Evolutionary conservation across 1,140 invertebrate species (phyloP), one percentile per base, ranked within the genome.

Genomic region (Polypedilum pembai): DNA sequence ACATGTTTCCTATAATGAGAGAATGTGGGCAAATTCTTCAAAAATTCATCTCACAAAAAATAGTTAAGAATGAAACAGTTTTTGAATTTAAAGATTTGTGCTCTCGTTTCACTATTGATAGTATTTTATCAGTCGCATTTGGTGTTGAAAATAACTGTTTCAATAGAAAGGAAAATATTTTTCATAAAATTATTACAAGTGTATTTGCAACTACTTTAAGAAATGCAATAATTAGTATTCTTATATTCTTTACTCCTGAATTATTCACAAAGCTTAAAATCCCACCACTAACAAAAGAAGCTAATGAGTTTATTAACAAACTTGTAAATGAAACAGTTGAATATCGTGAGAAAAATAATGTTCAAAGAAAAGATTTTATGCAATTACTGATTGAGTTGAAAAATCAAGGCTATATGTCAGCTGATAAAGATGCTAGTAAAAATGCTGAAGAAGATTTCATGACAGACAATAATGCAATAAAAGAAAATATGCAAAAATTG

Each of bases 1-100:
- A 79, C 17, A 85, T 86, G 83, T 84, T 85, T 76, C 80, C 81
- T 74, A 77, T 84, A 1, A 76, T 85, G 18, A 74, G 76, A 33
- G 76, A 80, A 17, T 77, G 77, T 40, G 76, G 78, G 18, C 76
- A 79, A 8, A 7, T 73, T 20, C 73, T 84, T 10, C 15, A 1
- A 73, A 76, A n/a, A 74, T 69, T 40, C n/a, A 80, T n/a, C 73
- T 7, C 21, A 40, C 20, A 73, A 18, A 7, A 73, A 15, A 75
- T 78, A 8, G 77, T 77, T 3, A 69, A 69, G 20, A 18, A 18
- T 10, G 10, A 21, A 10, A 69, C n/a, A 1, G 3, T 18, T 21
- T 20, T 82, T 8, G 78, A 82, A n/a, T 73, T 78, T 1, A 80
- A 78, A 75, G 79, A 81, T 7, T 12, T 80, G 0, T 74, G 78